phyloP scores from a whole-genome alignment of 2,888 invertebrate genomes.

The Andrena trimmerana region DNA sequence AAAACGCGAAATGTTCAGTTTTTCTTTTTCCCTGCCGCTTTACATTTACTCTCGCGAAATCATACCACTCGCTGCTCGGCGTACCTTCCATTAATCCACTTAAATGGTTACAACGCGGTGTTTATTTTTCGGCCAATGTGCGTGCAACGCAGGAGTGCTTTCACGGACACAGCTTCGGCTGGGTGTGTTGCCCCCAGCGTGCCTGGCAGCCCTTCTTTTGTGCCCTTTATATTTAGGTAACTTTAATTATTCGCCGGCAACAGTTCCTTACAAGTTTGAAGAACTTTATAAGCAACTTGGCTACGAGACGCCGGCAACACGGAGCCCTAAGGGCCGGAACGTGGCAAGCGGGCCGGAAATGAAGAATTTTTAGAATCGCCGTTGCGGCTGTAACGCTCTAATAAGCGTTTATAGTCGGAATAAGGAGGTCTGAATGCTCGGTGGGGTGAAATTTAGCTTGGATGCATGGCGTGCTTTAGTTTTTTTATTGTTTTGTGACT shows the following conservation, averaged over 20 bases:
- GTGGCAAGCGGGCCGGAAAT: conserved; percentile 52
- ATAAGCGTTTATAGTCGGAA: conserved; percentile 49
- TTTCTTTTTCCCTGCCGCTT: background rate
- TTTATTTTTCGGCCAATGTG: conserved; percentile 26
- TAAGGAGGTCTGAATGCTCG: conserved; percentile 5
- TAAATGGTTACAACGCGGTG: conserved; percentile 29
- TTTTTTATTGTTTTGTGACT: background rate
- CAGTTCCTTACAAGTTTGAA: conserved; percentile 73
- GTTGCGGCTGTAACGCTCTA: conserved; percentile 40
- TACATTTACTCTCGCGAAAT: background rate
- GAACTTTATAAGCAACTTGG: conserved; percentile 73
- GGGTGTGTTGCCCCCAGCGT: conserved; percentile 60
- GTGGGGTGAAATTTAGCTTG: background rate
- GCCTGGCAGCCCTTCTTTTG: conserved; percentile 65
- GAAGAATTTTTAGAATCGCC: conserved; percentile 65
- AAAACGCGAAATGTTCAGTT: background rate
- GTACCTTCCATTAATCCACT: background rate
- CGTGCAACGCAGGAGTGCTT: conserved; percentile 18
- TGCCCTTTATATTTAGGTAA: conserved; percentile 72
- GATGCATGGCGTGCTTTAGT: background rate
- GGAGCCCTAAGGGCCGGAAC: conserved; percentile 60
- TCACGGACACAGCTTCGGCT: conserved; percentile 34
- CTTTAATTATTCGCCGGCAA: conserved; percentile 73
- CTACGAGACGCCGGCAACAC: conserved; percentile 65
- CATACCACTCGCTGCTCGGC: background rate